Evolutionary conservation across 2,888 invertebrate genomes (phyloP), one percentile per base, ranked within the genome.

Genomic region (Cancer borealis): DNA sequence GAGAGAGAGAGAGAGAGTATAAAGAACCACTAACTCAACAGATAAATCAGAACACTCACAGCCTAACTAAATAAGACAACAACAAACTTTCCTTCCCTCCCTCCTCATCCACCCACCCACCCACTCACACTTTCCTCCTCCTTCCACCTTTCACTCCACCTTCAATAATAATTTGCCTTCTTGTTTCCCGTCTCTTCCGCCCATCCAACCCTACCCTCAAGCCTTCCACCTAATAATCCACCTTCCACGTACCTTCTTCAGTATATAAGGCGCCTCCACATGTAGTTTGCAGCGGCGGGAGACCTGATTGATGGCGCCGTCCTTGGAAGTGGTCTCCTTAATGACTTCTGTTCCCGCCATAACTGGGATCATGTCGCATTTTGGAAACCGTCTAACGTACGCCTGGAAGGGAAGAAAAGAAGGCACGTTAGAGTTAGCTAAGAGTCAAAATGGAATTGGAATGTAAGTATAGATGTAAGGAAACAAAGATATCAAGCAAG

Each of bases 291-390:
- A 99, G 92, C 98, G 97, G 93, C 99, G 97, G 96, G 98, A 98
- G 49, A 99, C 98, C 96, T 98, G 97, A 96, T 98, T 97, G 96
- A 98, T 97, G 0, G 98, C 97, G 96, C 98, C 98, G 96, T 98
- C 98, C 88, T 98, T 97, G 95, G 98, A 97, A 96, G 98, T 98
- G 96, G 97, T 97, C 96, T 99, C 99, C 91, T 97, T 97, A 5
- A 98, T 97, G 95, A 98, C 97, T 96, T 98, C 98, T 96, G 99
- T 98, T 92, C 98, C 98, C 79, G 99, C 97, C 96, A 99, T 99
- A 95, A 99, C 98, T 60, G 99, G 99, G 96, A 99, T 99, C 97
- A 99, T 98, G 47, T 98, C 98, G 96, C 99, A 99, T 94, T 97
- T 98, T 39, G 99, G 99, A 97, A 99, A 99, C 96, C 99, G 98